Base-by-base conservation (phyloP, 2,797 vertebrate species). In the Alauda arvensis region DNA sequence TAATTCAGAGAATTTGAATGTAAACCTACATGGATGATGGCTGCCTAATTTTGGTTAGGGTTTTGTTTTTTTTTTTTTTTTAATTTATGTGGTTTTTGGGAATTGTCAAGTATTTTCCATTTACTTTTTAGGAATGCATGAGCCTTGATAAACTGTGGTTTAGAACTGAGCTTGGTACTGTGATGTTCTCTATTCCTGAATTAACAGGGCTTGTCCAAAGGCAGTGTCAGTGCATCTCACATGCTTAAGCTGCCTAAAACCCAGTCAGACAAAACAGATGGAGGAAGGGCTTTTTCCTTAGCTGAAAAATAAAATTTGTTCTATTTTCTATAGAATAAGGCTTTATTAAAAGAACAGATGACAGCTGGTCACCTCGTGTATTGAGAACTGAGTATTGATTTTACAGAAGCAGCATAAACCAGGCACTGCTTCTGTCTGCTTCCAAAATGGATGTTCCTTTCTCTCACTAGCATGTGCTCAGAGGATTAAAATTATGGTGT, bases 381-480 rank as follows among this genome's bases (percentile, higher is more conserved):
- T 26, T 29, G 76, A 80, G 43, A 75, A 12, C 14, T 10, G 57
- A 74, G 26, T 59, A 43, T 55, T 88, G 75, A 12, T 69, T 75
- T 71, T 75, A 16, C 29, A 43, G 42, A 61, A 48, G 34, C 57
- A 33, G 19, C 48, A 13, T 9, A 45, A 82, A 18, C 2, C 23
- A 46, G 39, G 25, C 37, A 17, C 45, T 29, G 59, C 25, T 34
- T 24, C 3, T 1, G 3, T 34, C 72, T 76, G 70, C 70, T 72
- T n/a, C 60, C 2, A 12, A 59, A 79, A 29, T 43, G 57, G 37
- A 45, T 69, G 51, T 51, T 63, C 49, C 57, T 63, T n/a, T 57
- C 59, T 66, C 33, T 76, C 4, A 1, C 52, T 48, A 43, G 34
- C 0, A 0, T 1, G 5, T 65, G 51, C 75, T 70, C 21, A 11